Base-by-base conservation (phyloP, 1,140 invertebrate species). In the Venustaconcha ellipsiformis region DNA sequence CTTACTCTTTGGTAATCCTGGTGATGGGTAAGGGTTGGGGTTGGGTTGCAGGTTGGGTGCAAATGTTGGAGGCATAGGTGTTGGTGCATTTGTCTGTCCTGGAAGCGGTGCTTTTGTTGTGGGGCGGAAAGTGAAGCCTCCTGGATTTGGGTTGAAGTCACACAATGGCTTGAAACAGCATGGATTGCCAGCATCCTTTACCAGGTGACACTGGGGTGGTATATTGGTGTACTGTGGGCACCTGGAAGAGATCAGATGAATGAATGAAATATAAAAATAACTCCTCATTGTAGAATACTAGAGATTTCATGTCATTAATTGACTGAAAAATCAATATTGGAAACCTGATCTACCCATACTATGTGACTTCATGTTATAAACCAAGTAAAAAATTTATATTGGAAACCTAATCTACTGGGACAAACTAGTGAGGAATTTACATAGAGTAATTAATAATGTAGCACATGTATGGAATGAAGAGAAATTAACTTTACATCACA, bases 131-230 rank as follows among this genome's bases (percentile, higher is more conserved):
- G 76, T 72, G 59, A 72, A 67, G 26, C 63, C 30, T 30, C 67
- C 62, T 8, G 63, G 37, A n/a, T 67, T 76, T 60, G 77, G 58
- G 6, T 55, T 57, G 26, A 78, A 76, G 70, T 81, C 74, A 75
- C 84, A 86, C 15, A 67, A n/a, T 57, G 79, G 79, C 56, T 72
- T 83, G 80, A 82, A 58, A 70, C 84, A 86, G 65, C 83, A 84
- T 17, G 58, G 66, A 58, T 84, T 82, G 11, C 65, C 68, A 13
- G 84, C 83, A 73, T 86, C 84, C 20, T 67, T 63, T 20, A 81
- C 59, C 80, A 86, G 57, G 23, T 68, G 59, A 66, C 83, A 86
- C 59, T 80, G 72, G 2, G 70, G n/a, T 12, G 84, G 84, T 13
- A 86, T 70, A 67, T 78, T 81, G 18, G 73, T 66, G 68, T 82